phyloP scores from a whole-genome alignment of 2,113 vertebrate species.

The Takifugu bimaculatus region DNA sequence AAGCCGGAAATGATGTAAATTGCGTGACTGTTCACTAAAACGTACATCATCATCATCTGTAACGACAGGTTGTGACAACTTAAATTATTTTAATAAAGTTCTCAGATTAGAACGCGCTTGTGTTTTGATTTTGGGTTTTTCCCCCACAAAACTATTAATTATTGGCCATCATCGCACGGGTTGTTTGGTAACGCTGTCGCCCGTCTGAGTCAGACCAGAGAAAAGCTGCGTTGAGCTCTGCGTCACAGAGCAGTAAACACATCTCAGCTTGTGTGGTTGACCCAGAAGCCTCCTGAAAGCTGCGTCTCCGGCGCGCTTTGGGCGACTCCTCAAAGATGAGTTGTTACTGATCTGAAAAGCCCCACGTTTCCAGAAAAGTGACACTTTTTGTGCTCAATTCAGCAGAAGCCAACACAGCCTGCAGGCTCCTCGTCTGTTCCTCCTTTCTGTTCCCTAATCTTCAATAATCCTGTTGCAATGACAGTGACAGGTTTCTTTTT shows the following conservation, averaged over 20 bases:
- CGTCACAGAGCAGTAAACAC: background rate
- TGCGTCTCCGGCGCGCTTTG: too few relatives aligned
- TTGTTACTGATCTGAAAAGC: too few relatives aligned
- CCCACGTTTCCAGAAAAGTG: too few relatives aligned
- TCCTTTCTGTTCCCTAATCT: constrained; percentile 6
- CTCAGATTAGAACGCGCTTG: too few relatives aligned
- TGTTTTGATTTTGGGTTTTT: too few relatives aligned
- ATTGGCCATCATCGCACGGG: background rate
- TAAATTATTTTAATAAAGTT: too few relatives aligned
- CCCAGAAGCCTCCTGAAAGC: background rate
- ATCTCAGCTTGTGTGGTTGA: background rate
- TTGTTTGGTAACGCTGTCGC: constrained; percentile 1
- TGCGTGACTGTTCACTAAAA: background rate
- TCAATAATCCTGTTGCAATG: background rate
- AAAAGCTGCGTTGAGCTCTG: background rate
- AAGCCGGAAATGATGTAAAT: background rate
- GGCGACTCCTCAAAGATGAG: too few relatives aligned
- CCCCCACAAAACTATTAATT: background rate
- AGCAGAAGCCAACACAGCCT: background rate
- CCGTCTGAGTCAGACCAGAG: constrained; percentile 35
- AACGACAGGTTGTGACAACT: too few relatives aligned
- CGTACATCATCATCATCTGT: background rate
- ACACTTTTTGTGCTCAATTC: background rate
- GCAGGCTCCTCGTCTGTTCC: background rate
- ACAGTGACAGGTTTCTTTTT: background rate